These are phyloP conservation scores for Azorinus chamasolen DNA, from an alignment of 2,888 invertebrate genomes.

Conservation along the genomic window DNA sequence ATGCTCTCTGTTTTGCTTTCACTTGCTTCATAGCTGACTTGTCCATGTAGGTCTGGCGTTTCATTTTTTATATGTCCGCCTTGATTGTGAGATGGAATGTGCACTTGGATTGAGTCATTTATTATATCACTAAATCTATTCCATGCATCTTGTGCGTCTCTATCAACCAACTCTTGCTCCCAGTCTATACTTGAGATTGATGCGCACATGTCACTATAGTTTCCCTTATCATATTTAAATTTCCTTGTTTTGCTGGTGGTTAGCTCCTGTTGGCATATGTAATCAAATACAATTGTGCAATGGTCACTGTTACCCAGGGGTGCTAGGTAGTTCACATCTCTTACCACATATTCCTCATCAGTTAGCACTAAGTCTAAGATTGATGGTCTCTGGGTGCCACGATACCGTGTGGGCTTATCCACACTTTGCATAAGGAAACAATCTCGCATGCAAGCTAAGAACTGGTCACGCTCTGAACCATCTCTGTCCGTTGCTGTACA, in stretches of 20 bases:
- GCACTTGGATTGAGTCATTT: background rate
- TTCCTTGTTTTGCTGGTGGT: background rate
- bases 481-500: background rate
- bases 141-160: background rate
- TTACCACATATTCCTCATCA: conserved; percentile 3
- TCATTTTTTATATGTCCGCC: too few species aligned
- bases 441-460: background rate
- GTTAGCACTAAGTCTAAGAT: conserved; percentile 2
- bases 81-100: too few species aligned
- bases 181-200: background rate
- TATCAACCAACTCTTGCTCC: background rate
- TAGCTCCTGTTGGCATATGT: background rate
- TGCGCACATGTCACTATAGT: conserved; percentile 4
- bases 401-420: background rate
- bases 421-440: background rate
- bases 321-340: background rate
- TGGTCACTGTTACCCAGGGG: conserved; percentile 4
- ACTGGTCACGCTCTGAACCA: conserved; percentile 6
- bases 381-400: conserved; percentile 4
- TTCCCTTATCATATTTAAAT: background rate
- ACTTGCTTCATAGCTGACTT: too few species aligned
- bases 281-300: background rate
- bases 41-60: too few species aligned
- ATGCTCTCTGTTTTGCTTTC: too few species aligned
- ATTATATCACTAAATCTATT: background rate